phyloP scores from a whole-genome alignment of 2,797 vertebrate species.

The Macrochelys suwanniensis region DNA sequence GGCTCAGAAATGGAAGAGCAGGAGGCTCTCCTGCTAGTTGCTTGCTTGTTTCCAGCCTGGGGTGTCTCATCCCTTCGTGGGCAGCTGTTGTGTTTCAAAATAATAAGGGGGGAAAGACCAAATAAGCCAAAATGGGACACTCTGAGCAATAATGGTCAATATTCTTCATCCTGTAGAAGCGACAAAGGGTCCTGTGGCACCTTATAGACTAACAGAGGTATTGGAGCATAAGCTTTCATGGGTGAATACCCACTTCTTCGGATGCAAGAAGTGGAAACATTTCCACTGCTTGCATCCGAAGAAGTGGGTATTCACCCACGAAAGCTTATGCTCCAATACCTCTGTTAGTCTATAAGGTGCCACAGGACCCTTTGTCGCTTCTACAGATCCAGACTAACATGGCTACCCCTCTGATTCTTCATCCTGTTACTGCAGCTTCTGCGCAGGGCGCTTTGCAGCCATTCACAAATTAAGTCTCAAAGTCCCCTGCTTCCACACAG shows the following conservation, averaged over 20 bases:
- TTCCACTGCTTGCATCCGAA: no score
- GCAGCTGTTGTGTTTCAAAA: constrained; percentile 14
- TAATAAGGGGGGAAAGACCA: neutral
- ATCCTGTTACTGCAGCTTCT: neutral
- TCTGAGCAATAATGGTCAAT: neutral
- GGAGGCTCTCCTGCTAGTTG: neutral
- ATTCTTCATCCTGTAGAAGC: neutral
- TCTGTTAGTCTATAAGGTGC: no score
- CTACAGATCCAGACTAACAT: no score
- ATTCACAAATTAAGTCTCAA: neutral
- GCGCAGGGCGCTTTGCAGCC: neutral
- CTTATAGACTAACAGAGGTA: no score
- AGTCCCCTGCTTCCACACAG: neutral
- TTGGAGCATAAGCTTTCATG: no score
- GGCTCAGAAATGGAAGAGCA: constrained; percentile 3
- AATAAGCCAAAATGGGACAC: neutral
- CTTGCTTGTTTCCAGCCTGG: neutral
- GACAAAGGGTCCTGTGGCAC: no score
- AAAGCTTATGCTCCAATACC: no score
- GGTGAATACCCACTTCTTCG: no score
- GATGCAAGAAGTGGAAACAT: no score
- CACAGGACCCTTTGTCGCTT: no score
- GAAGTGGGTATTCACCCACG: no score
- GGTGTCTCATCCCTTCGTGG: neutral
- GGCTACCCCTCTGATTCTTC: neutral